Percentiles rank a stretch among this genome's conserved stretches.
Evolutionary conservation across 1,140 invertebrate genomes (phyloP).

Genomic region (Drosophila kurseongensis): DNA sequence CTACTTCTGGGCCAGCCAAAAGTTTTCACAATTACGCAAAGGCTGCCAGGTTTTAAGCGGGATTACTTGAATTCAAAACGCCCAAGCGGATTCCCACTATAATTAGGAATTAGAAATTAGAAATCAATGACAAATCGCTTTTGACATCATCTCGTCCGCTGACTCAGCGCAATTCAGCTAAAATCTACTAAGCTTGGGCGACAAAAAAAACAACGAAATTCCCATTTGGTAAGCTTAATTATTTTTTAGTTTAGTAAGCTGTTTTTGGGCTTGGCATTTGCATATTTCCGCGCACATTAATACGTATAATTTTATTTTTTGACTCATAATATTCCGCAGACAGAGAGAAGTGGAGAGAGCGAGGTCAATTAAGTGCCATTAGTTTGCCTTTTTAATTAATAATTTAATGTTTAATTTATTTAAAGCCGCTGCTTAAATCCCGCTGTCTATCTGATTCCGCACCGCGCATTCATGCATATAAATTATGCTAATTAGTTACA

Average conservation of each 20-base stretch:
- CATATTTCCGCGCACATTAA: conserved; percentile 16
- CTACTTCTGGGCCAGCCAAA: conserved; percentile 67
- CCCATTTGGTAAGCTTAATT: conserved; percentile 54
- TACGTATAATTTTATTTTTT: conserved; percentile 27
- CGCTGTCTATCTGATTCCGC: conserved; percentile 4
- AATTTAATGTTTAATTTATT: conserved; percentile 73
- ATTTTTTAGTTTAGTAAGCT: conserved; percentile 40
- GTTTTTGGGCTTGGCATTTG: conserved; percentile 53
- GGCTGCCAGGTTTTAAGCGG: not conserved
- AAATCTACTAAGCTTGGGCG: conserved; percentile 26
- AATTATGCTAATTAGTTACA: conserved; percentile 82
- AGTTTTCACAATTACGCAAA: conserved; percentile 46
- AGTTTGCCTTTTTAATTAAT: conserved; percentile 75
- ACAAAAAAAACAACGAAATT: conserved; percentile 30
- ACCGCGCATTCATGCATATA: conserved; percentile 63
- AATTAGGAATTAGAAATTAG: conserved; percentile 47
- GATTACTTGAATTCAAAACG: conserved; percentile 29
- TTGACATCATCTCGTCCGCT: conserved; percentile 42
- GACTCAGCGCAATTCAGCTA: conserved; percentile 31
- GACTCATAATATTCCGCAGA: conserved; percentile 18
- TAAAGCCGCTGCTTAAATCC: conserved; percentile 59
- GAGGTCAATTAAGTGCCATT: conserved; percentile 52
- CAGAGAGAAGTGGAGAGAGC: conserved; percentile 2
- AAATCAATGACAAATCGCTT: conserved; percentile 57
- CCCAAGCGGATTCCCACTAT: conserved; percentile 19